Conservation (phyloP, 2,113 vertebrate genomes). For the Lepisosteus osseus region DNA sequence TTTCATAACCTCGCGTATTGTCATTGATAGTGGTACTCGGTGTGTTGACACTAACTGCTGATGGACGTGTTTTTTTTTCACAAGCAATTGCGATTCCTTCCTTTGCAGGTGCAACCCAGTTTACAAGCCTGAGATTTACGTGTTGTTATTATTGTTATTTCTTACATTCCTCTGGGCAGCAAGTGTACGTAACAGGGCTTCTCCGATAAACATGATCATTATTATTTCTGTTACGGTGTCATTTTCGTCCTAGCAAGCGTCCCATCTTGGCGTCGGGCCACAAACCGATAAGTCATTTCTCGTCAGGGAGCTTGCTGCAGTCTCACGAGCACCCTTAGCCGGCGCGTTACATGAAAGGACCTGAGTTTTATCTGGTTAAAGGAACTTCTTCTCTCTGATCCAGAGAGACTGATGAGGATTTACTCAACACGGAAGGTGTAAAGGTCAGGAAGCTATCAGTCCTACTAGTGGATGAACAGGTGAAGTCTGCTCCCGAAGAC, state of each 20-base stretch:
- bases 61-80: too few species aligned
- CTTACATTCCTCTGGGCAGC: constrained; percentile 7
- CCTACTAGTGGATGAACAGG: constrained; percentile 86
- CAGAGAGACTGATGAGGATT: constrained; percentile 83
- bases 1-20: too few species aligned
- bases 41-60: too few species aligned
- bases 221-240: not conserved
- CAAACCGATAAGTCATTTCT: not conserved
- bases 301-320: not conserved
- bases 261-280: not conserved
- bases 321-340: not conserved
- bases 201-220: not conserved
- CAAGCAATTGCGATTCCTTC: constrained; percentile 23
- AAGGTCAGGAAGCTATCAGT: constrained; percentile 96
- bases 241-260: not conserved
- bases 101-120: constrained; percentile 31
- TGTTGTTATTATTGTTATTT: constrained; percentile 12
- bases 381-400: constrained; percentile 97
- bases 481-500: constrained; percentile 84
- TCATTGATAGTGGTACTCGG: too few species aligned
- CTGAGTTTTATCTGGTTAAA: constrained; percentile 86
- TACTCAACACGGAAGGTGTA: constrained; percentile 91
- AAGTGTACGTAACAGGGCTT: constrained; percentile 1
- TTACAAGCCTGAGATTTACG: constrained; percentile 29
- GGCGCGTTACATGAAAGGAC: not conserved